Evolutionary conservation across 2,113 vertebrate species (phyloP).

Genomic region (Sardina pilchardus): DNA sequence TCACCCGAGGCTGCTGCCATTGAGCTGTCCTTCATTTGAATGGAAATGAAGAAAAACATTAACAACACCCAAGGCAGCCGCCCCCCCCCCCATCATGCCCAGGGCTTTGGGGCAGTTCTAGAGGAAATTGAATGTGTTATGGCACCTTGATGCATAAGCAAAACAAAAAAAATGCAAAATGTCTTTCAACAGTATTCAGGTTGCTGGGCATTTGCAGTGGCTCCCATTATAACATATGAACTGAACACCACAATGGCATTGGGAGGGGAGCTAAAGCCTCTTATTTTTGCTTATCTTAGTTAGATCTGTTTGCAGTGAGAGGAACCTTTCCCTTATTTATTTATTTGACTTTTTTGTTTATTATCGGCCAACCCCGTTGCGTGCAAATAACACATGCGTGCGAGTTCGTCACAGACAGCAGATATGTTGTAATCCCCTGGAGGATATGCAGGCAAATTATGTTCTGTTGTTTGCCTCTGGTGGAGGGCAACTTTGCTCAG

Average conservation of each 20-base stretch:
- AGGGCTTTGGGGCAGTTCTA: background rate
- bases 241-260: background rate
- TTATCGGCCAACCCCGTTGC: constrained; percentile 11
- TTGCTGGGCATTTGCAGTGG: background rate
- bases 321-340: background rate
- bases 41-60: constrained; percentile 17
- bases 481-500: constrained; percentile 36
- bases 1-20: constrained; percentile 20
- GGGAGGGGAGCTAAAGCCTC: no score
- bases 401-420: constrained; percentile 41
- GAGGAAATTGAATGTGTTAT: background rate
- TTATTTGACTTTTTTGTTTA: background rate
- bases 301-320: background rate
- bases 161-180: background rate
- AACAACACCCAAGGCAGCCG: background rate
- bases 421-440: constrained; percentile 46
- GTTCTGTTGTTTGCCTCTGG: constrained; percentile 33
- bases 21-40: constrained; percentile 23
- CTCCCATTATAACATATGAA: background rate
- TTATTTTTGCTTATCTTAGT: background rate
- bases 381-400: constrained; percentile 24
- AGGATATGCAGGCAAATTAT: constrained; percentile 29
- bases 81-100: no score
- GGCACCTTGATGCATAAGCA: background rate
- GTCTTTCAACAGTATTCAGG: background rate